Evolutionary conservation across 1,140 invertebrate species (phyloP).

Genomic region (Plodia interpunctella): DNA sequence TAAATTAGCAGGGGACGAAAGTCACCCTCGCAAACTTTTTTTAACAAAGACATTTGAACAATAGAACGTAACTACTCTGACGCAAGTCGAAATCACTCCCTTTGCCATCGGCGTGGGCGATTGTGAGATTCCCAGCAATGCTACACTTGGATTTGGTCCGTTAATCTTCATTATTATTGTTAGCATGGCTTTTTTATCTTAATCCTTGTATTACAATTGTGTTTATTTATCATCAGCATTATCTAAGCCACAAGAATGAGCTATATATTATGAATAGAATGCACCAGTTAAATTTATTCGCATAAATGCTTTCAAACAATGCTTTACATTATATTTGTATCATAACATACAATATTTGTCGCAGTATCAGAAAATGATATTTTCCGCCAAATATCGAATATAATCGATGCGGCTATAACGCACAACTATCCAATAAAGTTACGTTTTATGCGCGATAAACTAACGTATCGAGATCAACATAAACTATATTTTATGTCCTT

Average conservation of each 20-base stretch:
- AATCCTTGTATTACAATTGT: neutral
- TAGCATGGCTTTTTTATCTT: neutral
- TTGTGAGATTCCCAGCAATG: slow-evolving; percentile 21
- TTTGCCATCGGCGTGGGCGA: slow-evolving; percentile 28
- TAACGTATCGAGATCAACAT: slow-evolving; percentile 64
- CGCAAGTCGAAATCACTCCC: slow-evolving; percentile 64
- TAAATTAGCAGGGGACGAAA: slow-evolving; percentile 70
- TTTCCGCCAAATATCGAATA: slow-evolving; percentile 13
- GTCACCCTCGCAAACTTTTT: slow-evolving; percentile 68
- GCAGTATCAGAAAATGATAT: slow-evolving; percentile 1
- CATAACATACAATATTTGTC: neutral
- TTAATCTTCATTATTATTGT: slow-evolving; percentile 19
- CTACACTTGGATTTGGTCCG: slow-evolving; percentile 25
- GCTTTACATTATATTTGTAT: no score
- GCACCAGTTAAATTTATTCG: no score
- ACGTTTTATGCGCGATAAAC: slow-evolving; percentile 67
- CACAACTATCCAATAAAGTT: slow-evolving; percentile 54
- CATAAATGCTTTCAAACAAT: no score
- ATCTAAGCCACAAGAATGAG: no score
- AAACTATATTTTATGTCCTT: slow-evolving; percentile 70
- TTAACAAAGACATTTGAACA: slow-evolving; percentile 69
- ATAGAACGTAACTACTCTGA: slow-evolving; percentile 66
- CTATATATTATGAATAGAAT: no score
- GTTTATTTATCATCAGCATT: no score
- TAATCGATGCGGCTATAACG: slow-evolving; percentile 53